These are phyloP conservation scores for Pyrocephalus nanus DNA, from an alignment of 2,797 vertebrate genomes.

Conservation along the genomic window DNA sequence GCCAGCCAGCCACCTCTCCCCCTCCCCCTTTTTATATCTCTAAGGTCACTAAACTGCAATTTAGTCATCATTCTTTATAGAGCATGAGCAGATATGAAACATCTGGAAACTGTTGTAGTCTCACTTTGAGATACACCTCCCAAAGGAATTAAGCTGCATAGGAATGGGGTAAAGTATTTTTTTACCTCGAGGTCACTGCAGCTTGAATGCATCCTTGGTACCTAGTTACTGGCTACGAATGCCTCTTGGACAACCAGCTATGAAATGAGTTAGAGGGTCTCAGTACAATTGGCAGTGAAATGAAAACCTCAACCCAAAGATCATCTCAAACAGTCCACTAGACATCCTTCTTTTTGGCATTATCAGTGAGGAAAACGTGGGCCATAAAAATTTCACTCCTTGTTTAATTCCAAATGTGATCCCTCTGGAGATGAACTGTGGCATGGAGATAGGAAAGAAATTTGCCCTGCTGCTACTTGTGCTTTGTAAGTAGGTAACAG, in stretches of 20 bases:
- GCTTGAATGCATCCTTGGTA: background rate
- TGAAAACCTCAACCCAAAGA: constrained; percentile 1
- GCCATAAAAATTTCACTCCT: constrained; percentile 31
- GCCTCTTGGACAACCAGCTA: background rate
- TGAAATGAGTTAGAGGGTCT: constrained; percentile 14
- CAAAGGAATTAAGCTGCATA: background rate
- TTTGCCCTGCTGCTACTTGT: constrained; percentile 27
- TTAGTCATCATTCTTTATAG: constrained; percentile 70
- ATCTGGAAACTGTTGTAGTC: constrained; percentile 50
- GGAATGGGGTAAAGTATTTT: background rate
- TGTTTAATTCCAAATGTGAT: constrained; percentile 37
- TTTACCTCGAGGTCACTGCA: background rate
- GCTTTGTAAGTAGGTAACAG: constrained; percentile 44
- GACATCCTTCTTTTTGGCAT: background rate
- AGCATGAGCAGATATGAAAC: constrained; percentile 62
- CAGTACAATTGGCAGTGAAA: background rate
- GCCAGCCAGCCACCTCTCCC: constrained; percentile 36
- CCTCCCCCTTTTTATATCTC: constrained; percentile 42
- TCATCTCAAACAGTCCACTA: background rate
- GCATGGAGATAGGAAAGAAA: constrained; percentile 40
- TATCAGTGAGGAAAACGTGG: constrained; percentile 9
- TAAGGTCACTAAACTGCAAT: constrained; percentile 66
- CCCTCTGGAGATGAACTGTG: constrained; percentile 44
- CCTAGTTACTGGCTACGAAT: background rate
- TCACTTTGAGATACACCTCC: constrained; percentile 47